These are phyloP conservation scores for Cyclophora punctaria DNA, from an alignment of 2,888 invertebrate species.

Conservation along the genomic window DNA sequence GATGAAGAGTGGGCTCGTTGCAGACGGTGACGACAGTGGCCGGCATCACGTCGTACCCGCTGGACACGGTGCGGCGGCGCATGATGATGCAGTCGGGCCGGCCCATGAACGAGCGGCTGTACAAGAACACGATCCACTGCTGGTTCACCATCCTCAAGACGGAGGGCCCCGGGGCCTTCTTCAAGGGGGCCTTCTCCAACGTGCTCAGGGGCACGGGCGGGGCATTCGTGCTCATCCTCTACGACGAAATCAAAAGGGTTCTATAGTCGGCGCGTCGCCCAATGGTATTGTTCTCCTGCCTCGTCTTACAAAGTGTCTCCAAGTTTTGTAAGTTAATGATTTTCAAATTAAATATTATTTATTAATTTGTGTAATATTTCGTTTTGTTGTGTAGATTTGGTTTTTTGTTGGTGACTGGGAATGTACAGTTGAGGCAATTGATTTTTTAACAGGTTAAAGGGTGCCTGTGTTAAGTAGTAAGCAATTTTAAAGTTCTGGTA, in stretches of 20 bases:
- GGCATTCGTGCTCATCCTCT: slow-evolving; percentile 91
- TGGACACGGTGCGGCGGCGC: slow-evolving; percentile 95
- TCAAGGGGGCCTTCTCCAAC: slow-evolving; percentile 97
- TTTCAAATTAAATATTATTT: no score
- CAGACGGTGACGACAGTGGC: slow-evolving; percentile 81
- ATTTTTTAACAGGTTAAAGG: no score
- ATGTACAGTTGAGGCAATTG: no score
- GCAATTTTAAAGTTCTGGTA: no score
- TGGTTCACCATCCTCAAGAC: slow-evolving; percentile 85
- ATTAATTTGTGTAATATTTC: no score
- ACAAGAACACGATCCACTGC: slow-evolving; percentile 94
- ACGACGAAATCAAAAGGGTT: slow-evolving; percentile 88
- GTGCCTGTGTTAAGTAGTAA: no score
- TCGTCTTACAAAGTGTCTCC: no score
- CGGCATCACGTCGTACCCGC: slow-evolving; percentile 94
- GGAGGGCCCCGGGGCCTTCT: slow-evolving; percentile 91
- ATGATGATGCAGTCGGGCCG: slow-evolving; percentile 99
- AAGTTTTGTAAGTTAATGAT: no score
- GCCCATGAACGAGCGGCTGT: slow-evolving; percentile 82
- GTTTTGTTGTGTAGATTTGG: no score
- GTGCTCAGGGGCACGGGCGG: slow-evolving; percentile 93
- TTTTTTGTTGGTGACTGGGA: no score
- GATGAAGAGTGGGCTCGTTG: neutral
- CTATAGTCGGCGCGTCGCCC: slow-evolving; percentile 37
- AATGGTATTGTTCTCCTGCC: no score